A percentile compares a stretch with the other conserved stretches of the same genome.
Conservation (phyloP, 2,888 invertebrate genomes). For the Leptopterna dolabrata region DNA sequence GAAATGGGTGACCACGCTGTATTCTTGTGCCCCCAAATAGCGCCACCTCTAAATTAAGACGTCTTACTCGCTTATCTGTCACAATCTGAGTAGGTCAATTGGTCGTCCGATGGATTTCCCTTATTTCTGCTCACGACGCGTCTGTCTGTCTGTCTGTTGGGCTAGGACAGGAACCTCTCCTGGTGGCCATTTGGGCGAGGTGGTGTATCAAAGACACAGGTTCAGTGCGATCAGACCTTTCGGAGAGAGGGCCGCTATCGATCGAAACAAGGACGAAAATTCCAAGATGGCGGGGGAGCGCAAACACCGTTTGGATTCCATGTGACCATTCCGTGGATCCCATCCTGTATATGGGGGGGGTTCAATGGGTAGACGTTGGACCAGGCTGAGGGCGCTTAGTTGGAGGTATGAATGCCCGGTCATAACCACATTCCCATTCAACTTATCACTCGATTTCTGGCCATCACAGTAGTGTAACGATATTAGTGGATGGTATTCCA, state of each 20-base stretch:
- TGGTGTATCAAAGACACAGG: not conserved
- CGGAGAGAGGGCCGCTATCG: not conserved
- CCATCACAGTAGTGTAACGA: no score
- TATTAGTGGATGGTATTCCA: no score
- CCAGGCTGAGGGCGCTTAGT: not conserved
- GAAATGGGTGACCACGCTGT: no score
- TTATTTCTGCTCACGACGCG: not conserved
- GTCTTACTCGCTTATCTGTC: no score
- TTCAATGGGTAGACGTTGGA: not conserved
- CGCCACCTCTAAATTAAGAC: no score
- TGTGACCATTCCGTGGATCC: not conserved
- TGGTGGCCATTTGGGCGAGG: not conserved
- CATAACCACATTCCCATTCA: no score
- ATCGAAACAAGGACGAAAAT: conserved; percentile 26
- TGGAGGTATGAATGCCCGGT: not conserved
- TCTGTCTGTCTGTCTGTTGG: not conserved
- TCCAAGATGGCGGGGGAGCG: not conserved
- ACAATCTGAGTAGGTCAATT: no score
- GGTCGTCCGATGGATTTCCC: no score
- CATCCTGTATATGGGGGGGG: not conserved
- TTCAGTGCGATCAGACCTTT: not conserved
- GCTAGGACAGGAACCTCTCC: not conserved
- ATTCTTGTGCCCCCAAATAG: no score
- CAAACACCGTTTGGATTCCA: not conserved
- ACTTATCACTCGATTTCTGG: no score